Base-by-base conservation (phyloP, 2,888 invertebrate species). In the Zonitis immaculata region DNA sequence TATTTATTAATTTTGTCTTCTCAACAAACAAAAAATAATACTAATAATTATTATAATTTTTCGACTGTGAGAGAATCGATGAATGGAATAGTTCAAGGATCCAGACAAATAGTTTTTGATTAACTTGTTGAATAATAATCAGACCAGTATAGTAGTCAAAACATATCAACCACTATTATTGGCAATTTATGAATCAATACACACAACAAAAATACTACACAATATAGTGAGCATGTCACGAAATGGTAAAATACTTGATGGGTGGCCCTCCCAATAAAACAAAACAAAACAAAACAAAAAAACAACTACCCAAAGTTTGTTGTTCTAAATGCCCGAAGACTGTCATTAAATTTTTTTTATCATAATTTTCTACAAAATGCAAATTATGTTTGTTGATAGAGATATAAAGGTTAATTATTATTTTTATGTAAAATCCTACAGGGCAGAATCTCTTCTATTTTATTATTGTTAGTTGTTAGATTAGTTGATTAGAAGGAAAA, bases 141-240 rank as follows among this genome's bases (percentile, higher is more conserved):
- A 39, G 9, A 20, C 5, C 20, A 39, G 39, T 39, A n/a, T n/a
- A 39, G 39, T 22, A 39, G 39, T 20, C 39, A 39, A 39, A 39
- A 20, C 39, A 39, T 39, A 39, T 39, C 5, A 39, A n/a, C n/a
- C 39, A 39, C 39, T 18, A 20, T 39, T n/a, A 39, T 39, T 20
- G 20, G 39, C 39, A 39, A 39, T 39, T 39, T 39, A 39, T 39
- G 20, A 39, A 39, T 39, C 39, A 39, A 39, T 20, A 39, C 39
- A 39, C 22, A 22, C n/a, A n/a, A n/a, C n/a, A n/a, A n/a, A n/a
- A 39, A 39, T 11, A 20, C 11, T 39, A n/a, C n/a, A n/a, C n/a
- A n/a, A n/a, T n/a, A 20, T 18, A 22, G 22, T n/a, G 11, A n/a
- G 18, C 20, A 20, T 39, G 39, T 39, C 39, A 39, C 39, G 39